Conservation (phyloP, 1,140 invertebrate genomes). For the Caenorhabditis inopinata region DNA sequence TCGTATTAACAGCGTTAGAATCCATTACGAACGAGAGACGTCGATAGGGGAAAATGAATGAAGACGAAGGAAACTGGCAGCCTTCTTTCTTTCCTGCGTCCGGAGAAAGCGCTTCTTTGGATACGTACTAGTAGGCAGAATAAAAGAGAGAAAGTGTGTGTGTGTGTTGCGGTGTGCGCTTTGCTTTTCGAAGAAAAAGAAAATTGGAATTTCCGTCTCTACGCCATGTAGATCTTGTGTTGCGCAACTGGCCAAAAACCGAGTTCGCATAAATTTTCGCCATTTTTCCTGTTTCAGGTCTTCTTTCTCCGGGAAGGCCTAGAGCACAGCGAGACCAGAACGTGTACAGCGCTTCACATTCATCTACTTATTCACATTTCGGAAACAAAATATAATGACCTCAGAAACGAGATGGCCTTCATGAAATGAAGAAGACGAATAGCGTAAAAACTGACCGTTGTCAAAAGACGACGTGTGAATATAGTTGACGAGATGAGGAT, state of each 20-base stretch:
- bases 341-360: too few relatives aligned
- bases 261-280: neutral
- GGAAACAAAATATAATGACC: too few relatives aligned
- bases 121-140: conserved; percentile 22
- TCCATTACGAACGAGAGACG: too few relatives aligned
- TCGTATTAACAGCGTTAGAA: too few relatives aligned
- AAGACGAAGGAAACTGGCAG: neutral
- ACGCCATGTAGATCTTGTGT: neutral
- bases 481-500: conserved; percentile 36
- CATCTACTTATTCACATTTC: too few relatives aligned
- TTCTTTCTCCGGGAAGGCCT: too few relatives aligned
- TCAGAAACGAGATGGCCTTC: too few relatives aligned
- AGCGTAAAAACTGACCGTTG: conserved; percentile 35
- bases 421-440: too few relatives aligned
- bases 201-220: conserved; percentile 25
- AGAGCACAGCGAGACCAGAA: too few relatives aligned
- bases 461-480: conserved; percentile 24
- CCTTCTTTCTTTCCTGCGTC: neutral
- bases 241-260: conserved; percentile 24
- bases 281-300: too few relatives aligned
- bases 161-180: too few relatives aligned
- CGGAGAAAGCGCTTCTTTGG: conserved; percentile 18
- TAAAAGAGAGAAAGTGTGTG: neutral
- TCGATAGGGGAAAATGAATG: too few relatives aligned
- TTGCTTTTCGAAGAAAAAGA: neutral